Percentiles rank a stretch among this genome's conserved stretches.
These are phyloP conservation scores for Drosophila testacea DNA, from an alignment of 2,888 invertebrate species.

Conservation along the genomic window DNA sequence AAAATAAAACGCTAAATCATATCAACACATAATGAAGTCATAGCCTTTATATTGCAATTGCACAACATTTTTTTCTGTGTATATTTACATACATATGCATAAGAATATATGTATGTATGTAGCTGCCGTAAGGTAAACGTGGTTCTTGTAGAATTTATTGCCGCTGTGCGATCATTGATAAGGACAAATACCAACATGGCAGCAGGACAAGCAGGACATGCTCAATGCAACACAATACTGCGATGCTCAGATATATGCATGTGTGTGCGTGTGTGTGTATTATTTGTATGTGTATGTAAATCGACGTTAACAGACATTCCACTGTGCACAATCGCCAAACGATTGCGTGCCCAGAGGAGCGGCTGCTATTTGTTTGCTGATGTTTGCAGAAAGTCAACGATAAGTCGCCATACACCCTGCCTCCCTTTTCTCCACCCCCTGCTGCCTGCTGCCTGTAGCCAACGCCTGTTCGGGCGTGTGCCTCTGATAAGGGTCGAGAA, in stretches of 20 bases:
- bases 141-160: slow-evolving; percentile 44
- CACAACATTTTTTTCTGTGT: too few species aligned
- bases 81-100: slow-evolving; percentile 1
- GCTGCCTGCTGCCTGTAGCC: neutral
- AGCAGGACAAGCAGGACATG: slow-evolving; percentile 26
- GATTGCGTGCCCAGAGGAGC: slow-evolving; percentile 50
- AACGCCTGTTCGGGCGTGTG: slow-evolving; percentile 54
- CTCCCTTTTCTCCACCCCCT: neutral
- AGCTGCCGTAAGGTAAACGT: slow-evolving; percentile 9
- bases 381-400: slow-evolving; percentile 72
- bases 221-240: slow-evolving; percentile 24
- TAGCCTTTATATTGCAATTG: too few species aligned
- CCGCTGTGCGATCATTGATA: slow-evolving; percentile 52
- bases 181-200: slow-evolving; percentile 40
- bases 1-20: too few species aligned
- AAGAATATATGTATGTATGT: neutral
- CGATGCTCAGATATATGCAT: slow-evolving; percentile 14
- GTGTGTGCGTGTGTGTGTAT: neutral
- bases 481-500: slow-evolving; percentile 65
- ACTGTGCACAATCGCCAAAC: slow-evolving; percentile 43
- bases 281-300: slow-evolving; percentile 39
- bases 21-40: too few species aligned
- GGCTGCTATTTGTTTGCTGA: slow-evolving; percentile 65
- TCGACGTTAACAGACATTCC: slow-evolving; percentile 49
- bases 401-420: slow-evolving; percentile 39